A percentile compares a stretch with the other conserved stretches of the same genome.
These are phyloP conservation scores for Pomatostomus ruficeps DNA, from an alignment of 2,113 vertebrate species.

Conservation along the genomic window DNA sequence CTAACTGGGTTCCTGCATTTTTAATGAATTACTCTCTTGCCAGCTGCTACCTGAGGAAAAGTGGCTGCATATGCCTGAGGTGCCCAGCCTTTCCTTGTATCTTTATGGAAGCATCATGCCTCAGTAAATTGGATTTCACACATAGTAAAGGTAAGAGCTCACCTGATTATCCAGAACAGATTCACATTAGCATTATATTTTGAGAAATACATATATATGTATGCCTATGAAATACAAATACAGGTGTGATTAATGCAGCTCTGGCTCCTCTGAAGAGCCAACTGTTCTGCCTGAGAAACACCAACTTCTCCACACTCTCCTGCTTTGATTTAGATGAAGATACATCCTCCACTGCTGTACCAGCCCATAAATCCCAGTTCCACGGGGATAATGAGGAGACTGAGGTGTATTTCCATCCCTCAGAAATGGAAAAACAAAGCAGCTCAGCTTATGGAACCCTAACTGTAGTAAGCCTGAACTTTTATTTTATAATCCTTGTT, in stretches of 20 bases:
- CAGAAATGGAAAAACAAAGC: background rate
- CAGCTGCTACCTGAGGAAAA: background rate
- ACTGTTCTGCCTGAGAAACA: slow-evolving; percentile 46
- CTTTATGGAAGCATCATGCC: background rate
- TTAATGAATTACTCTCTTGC: background rate
- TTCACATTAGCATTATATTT: slow-evolving; percentile 70
- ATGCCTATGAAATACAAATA: background rate
- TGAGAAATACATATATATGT: slow-evolving; percentile 46
- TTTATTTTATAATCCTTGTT: background rate
- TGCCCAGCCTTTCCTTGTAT: background rate
- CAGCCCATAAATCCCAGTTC: slow-evolving; percentile 60
- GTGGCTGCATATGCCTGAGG: background rate
- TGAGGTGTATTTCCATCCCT: slow-evolving; percentile 52
- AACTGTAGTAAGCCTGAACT: background rate
- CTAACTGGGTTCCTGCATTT: background rate
- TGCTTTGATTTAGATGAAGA: slow-evolving; percentile 59
- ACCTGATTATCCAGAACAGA: slow-evolving; percentile 71
- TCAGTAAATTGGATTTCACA: background rate
- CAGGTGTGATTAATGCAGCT: slow-evolving; percentile 53
- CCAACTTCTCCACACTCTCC: slow-evolving; percentile 24
- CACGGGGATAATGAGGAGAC: background rate
- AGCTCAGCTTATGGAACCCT: background rate
- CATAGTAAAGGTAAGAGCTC: background rate
- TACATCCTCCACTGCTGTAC: slow-evolving; percentile 54
- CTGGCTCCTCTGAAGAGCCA: slow-evolving; percentile 68